These are phyloP conservation scores for Hybognathus amarus DNA, from an alignment of 2,797 vertebrate genomes.

Conservation along the genomic window DNA sequence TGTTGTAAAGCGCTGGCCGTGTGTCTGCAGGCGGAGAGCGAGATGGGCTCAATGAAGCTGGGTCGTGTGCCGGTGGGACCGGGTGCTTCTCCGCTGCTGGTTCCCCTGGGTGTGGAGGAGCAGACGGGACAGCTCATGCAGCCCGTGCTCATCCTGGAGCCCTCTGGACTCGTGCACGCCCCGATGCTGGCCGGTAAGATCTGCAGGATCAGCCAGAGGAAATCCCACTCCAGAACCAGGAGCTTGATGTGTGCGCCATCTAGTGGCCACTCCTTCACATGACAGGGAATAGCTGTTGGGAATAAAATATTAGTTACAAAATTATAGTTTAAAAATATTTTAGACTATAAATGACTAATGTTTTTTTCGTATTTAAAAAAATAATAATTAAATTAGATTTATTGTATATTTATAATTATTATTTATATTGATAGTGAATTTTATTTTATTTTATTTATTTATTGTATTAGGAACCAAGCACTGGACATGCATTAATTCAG, in stretches of 20 bases:
- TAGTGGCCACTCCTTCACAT: conserved; percentile 29
- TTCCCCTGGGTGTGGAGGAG: conserved; percentile 86
- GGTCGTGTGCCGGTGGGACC: conserved; percentile 72
- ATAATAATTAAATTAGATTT: not conserved
- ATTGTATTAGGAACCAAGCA: not conserved
- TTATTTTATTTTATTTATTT: not conserved
- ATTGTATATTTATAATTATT: not conserved
- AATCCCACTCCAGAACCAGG: not conserved
- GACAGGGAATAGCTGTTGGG: not conserved
- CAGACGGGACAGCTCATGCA: conserved; percentile 81
- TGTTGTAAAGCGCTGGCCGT: not conserved
- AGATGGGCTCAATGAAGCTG: conserved; percentile 72
- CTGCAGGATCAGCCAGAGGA: not conserved
- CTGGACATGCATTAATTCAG: not conserved
- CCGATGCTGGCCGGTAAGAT: conserved; percentile 85
- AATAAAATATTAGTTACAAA: not conserved
- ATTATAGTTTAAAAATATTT: too few relatives aligned
- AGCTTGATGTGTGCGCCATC: conserved; percentile 22
- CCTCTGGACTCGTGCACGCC: conserved; percentile 82
- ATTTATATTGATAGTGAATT: not conserved
- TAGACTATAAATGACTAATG: not conserved
- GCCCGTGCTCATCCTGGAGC: conserved; percentile 92
- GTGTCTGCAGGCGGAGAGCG: conserved; percentile 79
- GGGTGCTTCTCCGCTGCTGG: conserved; percentile 78
- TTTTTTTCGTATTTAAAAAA: not conserved